Base-by-base conservation (phyloP, 2,888 invertebrate genomes). In the Aproaerema taeniolella region DNA sequence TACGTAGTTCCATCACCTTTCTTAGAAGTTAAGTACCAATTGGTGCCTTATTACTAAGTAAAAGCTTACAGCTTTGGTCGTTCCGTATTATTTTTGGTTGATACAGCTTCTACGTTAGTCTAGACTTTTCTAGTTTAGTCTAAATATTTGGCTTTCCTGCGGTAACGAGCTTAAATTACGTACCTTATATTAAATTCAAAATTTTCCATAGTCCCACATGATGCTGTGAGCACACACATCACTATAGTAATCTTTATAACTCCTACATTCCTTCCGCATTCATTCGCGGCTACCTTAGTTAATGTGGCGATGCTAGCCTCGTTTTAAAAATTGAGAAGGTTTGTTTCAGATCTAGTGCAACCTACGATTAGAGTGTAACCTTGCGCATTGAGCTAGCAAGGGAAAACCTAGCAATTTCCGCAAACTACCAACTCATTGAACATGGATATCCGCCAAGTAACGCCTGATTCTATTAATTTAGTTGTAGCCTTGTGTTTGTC, bases 1-100 rank as follows among this genome's bases (percentile, higher is more conserved):
- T 31, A 14, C 26, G 17, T 36, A 43, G 29, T 43, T 43, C 47
- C 50, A 46, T 43, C 49, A 49, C 47, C 46, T 39, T 38, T 31
- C 41, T 42, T 46, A 47, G 46, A 46, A 35, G 31, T 48, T 50
- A 58, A 50, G 49, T 57, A 58, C 50, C 53, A 45, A 53, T 49
- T 47, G 48, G 42, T 48, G 47, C 50, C 51, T 58, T 53, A 56
- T 43, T 39, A 43, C 47, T 57, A 55, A 37, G 41, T 70, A 73
- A 72, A 78, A 81, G 82, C 82, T 82, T 63, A 70, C 66, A 82
- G 83, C 85, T 83, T 86, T 85, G 81, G 83, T 83, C 82, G 75
- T 71, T 70, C 58, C 54, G 64, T 63, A 65, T 55, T 55, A 61
- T 68, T 73, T 77, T 81, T 79, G 78, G 76, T 78, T 70, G 62